Base-by-base conservation (phyloP, 2,888 invertebrate genomes). In the Lasioglossum villosulum region DNA sequence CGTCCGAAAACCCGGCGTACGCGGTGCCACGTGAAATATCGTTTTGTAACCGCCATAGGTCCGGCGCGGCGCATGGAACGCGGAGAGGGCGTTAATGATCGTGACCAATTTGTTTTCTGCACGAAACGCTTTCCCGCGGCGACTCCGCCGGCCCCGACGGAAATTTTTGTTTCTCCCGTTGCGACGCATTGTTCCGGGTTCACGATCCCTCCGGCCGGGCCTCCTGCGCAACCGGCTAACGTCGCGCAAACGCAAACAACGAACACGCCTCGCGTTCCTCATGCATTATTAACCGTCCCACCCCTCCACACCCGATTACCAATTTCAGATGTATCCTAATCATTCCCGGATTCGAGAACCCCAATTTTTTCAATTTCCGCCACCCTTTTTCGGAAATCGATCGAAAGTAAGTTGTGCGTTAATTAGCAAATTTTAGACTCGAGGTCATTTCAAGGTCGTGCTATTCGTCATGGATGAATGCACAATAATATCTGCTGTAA, bases 41-140 rank as follows among this genome's bases (percentile, higher is more conserved):
- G 86, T 81, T 89, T 83, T 83, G 88, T 87, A 82, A 88, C 86
- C 75, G 83, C 77, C 88, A 78, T 82, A 83, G 85, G 79, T 80
- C 52, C 80, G 83, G 45, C 75, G 59, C 72, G 16, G 63, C 66
- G 19, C 66, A 71, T 81, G 86, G 83, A 83, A 84, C 83, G 79
- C 48, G 84, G 52, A 83, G 88, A 83, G 88, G 87, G 89, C 88
- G 89, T 89, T 91, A 91, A 93, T 92, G 92, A 91, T 92, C 90
- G 92, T 89, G 90, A 92, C 93, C 92, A 92, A 92, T 92, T 93
- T 92, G 91, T 92, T 90, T 91, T 91, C 90, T 90, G 88, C 90
- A 85, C 88, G 84, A 90, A 92, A 90, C 90, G 90, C 86, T 92
- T 90, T 92, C 88, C 90, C 90, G 91, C 86, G 90, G 90, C 88